These are phyloP conservation scores for Pyrrhia umbra DNA, from an alignment of 2,888 invertebrate genomes.

Conservation along the genomic window DNA sequence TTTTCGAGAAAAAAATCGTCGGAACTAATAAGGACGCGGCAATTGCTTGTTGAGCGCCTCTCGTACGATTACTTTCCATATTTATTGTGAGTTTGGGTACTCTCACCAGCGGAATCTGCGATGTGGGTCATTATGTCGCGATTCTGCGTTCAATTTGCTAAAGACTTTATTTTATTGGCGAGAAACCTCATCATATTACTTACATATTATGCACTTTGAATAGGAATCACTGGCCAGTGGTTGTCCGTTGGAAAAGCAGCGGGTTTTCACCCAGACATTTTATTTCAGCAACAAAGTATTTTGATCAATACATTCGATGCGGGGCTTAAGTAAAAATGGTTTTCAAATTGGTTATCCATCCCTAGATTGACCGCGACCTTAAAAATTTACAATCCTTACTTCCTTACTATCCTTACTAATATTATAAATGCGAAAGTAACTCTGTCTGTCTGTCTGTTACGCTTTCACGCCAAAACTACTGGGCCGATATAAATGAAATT, in stretches of 20 bases:
- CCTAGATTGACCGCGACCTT: no score
- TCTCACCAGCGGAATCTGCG: slow-evolving; percentile 77
- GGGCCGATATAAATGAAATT: no score
- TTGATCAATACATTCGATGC: no score
- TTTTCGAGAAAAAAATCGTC: slow-evolving; percentile 59
- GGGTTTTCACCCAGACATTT: not conserved
- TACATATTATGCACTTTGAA: not conserved
- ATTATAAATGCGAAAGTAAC: no score
- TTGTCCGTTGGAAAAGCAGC: not conserved
- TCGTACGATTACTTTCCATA: slow-evolving; percentile 81
- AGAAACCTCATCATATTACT: not conserved
- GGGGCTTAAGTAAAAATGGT: no score
- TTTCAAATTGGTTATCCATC: no score
- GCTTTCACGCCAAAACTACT: no score
- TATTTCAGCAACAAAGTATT: no score
- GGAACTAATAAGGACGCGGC: slow-evolving; percentile 64
- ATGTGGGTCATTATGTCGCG: slow-evolving; percentile 78
- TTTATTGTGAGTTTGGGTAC: slow-evolving; percentile 79
- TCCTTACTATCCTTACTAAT: no score
- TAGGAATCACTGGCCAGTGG: not conserved
- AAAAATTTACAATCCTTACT: no score
- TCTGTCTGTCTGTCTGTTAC: no score
- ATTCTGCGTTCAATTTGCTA: slow-evolving; percentile 70
- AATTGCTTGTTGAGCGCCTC: slow-evolving; percentile 73
- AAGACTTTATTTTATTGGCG: slow-evolving; percentile 32